These are phyloP conservation scores for Hirundichthys speculiger DNA, from an alignment of 2,113 vertebrate species.

Conservation along the genomic window DNA sequence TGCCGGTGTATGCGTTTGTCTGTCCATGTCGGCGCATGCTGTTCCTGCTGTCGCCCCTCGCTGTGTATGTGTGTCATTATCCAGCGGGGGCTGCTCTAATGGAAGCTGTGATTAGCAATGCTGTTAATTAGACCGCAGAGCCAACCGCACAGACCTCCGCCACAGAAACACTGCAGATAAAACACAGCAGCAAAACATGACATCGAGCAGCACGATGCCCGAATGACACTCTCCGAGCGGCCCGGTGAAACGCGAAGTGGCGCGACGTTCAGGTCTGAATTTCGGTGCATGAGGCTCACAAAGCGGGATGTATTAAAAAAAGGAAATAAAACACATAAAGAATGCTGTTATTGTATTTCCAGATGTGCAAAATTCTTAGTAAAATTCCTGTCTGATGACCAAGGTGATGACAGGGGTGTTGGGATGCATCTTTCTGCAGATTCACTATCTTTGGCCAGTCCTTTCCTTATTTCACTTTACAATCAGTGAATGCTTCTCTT, in stretches of 20 bases:
- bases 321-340: no score
- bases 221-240: slow-evolving; percentile 20
- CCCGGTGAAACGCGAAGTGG: slow-evolving; percentile 46
- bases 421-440: no score
- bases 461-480: no score
- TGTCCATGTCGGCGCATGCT: slow-evolving; percentile 75
- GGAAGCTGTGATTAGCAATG: slow-evolving; percentile 82
- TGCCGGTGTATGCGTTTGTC: slow-evolving; percentile 68
- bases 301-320: no score
- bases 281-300: slow-evolving; percentile 25
- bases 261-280: slow-evolving; percentile 21
- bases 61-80: slow-evolving; percentile 79
- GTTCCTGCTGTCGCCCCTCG: slow-evolving; percentile 74
- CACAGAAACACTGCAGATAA: slow-evolving; percentile 64
- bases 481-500: no score
- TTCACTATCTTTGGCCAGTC: no score
- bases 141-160: slow-evolving; percentile 68
- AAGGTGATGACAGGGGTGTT: no score
- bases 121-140: slow-evolving; percentile 82
- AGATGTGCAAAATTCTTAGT: no score
- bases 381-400: no score
- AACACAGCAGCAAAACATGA: slow-evolving; percentile 39
- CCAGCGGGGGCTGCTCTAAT: slow-evolving; percentile 79
- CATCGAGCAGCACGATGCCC: slow-evolving; percentile 19
- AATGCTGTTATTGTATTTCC: no score